These are phyloP conservation scores for Thunnus thynnus DNA, from an alignment of 2,113 vertebrate genomes.

Conservation along the genomic window DNA sequence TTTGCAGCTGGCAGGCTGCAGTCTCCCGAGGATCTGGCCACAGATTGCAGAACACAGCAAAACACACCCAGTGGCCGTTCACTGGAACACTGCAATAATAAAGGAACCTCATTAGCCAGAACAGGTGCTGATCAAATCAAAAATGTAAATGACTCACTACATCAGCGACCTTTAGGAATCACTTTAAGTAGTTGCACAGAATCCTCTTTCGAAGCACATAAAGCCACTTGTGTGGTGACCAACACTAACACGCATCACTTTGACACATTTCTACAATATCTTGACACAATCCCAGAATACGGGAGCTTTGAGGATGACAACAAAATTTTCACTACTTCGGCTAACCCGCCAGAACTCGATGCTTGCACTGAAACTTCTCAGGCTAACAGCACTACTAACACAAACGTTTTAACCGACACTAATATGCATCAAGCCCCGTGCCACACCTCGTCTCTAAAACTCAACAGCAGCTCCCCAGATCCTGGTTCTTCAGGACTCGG, in stretches of 20 bases:
- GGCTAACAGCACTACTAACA: constrained; percentile 38
- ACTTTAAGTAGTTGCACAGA: constrained; percentile 2
- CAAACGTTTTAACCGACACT: constrained; percentile 21
- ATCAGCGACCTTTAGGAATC: constrained; percentile 10
- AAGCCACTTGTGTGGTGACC: constrained; percentile 2
- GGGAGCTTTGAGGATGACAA: constrained; percentile 39
- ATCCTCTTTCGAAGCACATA: not conserved
- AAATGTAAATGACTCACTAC: constrained; percentile 21
- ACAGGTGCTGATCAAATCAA: constrained; percentile 20
- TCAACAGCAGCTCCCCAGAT: constrained; percentile 57
- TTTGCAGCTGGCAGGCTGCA: constrained; percentile 90
- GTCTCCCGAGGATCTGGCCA: constrained; percentile 49
- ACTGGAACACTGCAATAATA: constrained; percentile 32
- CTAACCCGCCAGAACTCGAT: constrained; percentile 11
- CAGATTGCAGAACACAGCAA: constrained; percentile 38
- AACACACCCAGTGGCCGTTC: constrained; percentile 20
- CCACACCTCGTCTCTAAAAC: constrained; percentile 2
- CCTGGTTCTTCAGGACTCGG: constrained; percentile 67
- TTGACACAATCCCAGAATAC: constrained; percentile 68
- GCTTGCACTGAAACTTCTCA: constrained; percentile 24
- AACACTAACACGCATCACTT: constrained; percentile 25
- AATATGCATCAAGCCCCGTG: constrained; percentile 9
- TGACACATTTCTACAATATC: constrained; percentile 49
- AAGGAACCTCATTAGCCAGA: constrained; percentile 2
- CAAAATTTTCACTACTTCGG: not conserved